Base-by-base conservation (phyloP, 2,888 invertebrate species). In the Ormyrus rosae region DNA sequence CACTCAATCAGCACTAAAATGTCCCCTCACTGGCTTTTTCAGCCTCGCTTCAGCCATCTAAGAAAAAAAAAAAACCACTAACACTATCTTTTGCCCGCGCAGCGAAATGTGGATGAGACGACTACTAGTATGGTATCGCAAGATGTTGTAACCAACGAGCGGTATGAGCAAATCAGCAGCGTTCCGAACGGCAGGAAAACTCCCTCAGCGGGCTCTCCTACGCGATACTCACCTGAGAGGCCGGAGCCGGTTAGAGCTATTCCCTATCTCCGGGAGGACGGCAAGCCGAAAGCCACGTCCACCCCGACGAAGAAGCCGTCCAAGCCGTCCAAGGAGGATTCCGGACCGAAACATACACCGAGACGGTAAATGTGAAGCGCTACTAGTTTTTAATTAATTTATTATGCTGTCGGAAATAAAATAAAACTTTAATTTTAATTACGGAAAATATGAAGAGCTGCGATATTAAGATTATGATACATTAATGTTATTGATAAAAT, bases 181-280 rank as follows among this genome's bases (percentile, higher is more conserved):
- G 58, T 64, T 46, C 34, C 83, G 87, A 88, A 19, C 19, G 19
- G 81, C 9, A 63, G 64, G 13, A 63, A 55, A 7, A 19, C 13
- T 19, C 48, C 73, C 5, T 46, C 72, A 5, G 75, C 69, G 8
- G 85, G 84, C 55, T 86, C 85, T 13, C 84, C 86, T 45, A 84
- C 82, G 69, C 87, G 86, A 71, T 82, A 82, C 53, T 85, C 87
- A 34, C 86, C 88, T 5, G 89, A 88, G 9, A 82, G 84, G 5
- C 86, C 87, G 5, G 88, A 87, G 48, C 86, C 86, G 82, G 87
- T 88, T 5, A 84, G 85, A 6, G 89, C 87, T 70, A 89, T 89
- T 19, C 88, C 90, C 2, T 86, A 88, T 19, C 85, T 89, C 8
- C 84, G 89, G 48, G 88, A 90, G 9, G 88, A 89, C 71, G 87